These are phyloP conservation scores for Calameuta pallipes DNA, from an alignment of 2,888 invertebrate genomes.

Conservation along the genomic window DNA sequence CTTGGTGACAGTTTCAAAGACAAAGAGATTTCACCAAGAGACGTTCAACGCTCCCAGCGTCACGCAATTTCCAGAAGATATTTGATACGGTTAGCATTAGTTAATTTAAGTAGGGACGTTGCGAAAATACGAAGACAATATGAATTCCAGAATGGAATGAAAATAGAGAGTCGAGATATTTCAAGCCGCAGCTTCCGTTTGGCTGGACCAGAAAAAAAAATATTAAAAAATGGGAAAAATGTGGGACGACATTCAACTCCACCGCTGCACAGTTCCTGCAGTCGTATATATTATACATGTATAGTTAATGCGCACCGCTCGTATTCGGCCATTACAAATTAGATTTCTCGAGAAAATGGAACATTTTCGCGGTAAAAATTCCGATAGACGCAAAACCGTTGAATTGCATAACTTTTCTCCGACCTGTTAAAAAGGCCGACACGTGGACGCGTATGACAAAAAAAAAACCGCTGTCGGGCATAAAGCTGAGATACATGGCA, in stretches of 20 bases:
- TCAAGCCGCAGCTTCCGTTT: neutral
- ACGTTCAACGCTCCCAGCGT: neutral
- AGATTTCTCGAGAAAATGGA: neutral
- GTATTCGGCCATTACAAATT: neutral
- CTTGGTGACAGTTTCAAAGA: neutral
- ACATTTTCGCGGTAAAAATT: neutral
- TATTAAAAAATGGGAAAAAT: neutral
- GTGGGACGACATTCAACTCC: neutral
- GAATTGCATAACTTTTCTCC: neutral
- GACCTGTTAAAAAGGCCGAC: neutral
- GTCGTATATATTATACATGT: slow-evolving; percentile 39
- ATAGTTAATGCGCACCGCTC: neutral
- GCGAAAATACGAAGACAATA: neutral
- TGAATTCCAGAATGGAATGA: neutral
- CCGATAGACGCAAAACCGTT: neutral
- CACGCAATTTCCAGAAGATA: neutral
- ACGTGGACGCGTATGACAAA: neutral
- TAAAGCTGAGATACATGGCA: neutral
- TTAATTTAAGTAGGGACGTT: neutral
- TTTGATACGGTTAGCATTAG: neutral
- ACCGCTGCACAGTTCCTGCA: slow-evolving; percentile 42
- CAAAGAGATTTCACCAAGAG: neutral
- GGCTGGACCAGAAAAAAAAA: neutral
- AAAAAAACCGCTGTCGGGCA: neutral
- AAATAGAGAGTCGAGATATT: neutral